Percentiles rank a stretch among this genome's conserved stretches.
Conservation (phyloP, 64 coral and sea anemone genomes). For the Pachyseris speciosa region DNA sequence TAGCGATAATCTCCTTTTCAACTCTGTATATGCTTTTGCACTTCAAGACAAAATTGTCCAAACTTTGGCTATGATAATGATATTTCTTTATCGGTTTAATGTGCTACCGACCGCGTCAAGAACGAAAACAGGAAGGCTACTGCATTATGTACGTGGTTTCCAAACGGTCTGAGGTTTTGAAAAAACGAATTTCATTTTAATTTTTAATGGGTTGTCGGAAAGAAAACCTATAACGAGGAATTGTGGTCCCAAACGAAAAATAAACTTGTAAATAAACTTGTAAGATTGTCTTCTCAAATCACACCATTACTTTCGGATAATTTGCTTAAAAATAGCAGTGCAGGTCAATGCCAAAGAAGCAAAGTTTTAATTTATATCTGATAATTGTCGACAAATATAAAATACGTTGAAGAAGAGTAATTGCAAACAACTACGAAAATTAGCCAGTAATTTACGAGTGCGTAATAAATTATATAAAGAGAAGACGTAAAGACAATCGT, state of each 20-base stretch:
- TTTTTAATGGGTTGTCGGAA: conserved; percentile 9
- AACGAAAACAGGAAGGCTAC: not conserved
- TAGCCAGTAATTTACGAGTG: no score
- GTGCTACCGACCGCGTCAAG: not conserved
- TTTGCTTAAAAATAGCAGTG: not conserved
- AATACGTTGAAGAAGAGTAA: no score
- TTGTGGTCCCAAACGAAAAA: not conserved
- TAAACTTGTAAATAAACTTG: not conserved
- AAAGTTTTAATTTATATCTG: not conserved
- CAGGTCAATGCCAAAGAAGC: not conserved
- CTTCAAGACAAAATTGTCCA: not conserved
- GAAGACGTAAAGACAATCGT: no score
- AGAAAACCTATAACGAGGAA: conserved; percentile 8
- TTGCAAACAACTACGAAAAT: no score
- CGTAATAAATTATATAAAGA: no score
- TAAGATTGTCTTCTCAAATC: not conserved
- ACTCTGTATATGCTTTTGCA: not conserved
- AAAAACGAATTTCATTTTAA: not conserved
- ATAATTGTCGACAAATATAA: not conserved
- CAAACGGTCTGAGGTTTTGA: not conserved
- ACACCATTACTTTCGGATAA: not conserved
- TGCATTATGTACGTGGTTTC: not conserved
- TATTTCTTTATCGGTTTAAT: not conserved
- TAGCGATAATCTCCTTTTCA: no score
- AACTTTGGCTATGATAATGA: not conserved